Percentiles rank a stretch among this genome's conserved stretches.
Conservation (phyloP, 1,140 invertebrate species). For the Sinella curviseta region DNA sequence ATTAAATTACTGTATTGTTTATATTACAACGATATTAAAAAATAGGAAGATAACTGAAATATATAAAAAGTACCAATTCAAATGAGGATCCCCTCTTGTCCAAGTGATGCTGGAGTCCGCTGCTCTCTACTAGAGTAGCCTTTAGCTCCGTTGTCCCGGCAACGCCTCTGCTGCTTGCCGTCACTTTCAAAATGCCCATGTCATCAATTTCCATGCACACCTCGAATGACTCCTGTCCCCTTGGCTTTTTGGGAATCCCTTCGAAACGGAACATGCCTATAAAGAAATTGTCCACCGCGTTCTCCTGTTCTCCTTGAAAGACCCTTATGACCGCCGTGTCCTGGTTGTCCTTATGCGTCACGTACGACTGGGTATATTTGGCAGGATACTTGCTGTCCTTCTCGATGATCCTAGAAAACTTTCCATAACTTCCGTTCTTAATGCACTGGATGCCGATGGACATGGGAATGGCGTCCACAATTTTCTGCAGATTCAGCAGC, state of each 20-base stretch:
- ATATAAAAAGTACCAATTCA: no score
- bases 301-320: constrained; percentile 26
- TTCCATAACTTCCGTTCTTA: not conserved
- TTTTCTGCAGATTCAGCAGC: not conserved
- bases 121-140: no score
- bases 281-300: not conserved
- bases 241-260: constrained; percentile 16
- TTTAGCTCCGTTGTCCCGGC: no score
- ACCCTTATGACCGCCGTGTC: constrained; percentile 58
- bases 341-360: constrained; percentile 66
- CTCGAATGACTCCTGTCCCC: constrained; percentile 13
- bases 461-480: not conserved
- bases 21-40: no score
- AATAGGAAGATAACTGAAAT: no score
- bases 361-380: constrained; percentile 63
- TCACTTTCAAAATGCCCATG: constrained; percentile 24
- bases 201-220: constrained; percentile 29
- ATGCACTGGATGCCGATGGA: not conserved
- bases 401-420: not conserved
- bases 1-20: no score
- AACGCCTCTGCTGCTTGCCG: no score
- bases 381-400: constrained; percentile 63
- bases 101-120: no score
- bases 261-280: constrained; percentile 29
- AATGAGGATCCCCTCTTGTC: no score